Evolutionary conservation across 2,113 vertebrate species (phyloP), one percentile per base, ranked within the genome.

Genomic region (Pterocles burchelli): DNA sequence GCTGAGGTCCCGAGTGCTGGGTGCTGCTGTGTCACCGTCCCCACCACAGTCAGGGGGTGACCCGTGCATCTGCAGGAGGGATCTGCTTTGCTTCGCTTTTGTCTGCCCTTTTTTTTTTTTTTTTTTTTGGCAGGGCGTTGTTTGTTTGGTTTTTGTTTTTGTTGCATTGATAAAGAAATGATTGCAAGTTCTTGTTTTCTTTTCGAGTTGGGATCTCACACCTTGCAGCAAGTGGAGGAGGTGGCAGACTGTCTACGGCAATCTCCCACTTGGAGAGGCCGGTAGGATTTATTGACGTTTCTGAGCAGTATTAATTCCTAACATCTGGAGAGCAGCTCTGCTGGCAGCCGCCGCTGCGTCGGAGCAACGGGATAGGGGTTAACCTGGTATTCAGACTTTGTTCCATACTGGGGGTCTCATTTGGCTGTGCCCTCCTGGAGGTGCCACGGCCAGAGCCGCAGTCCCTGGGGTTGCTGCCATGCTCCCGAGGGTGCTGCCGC

Each of bases 251-350:
- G 67, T 77, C 75, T 74, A 3, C 1, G 0, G 58, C 62, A n/a
- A 46, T 62, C 81, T 86, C 65, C 55, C 59, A 4, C 81, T 89
- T 70, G 0, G 3, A 65, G 55, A 88, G 52, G 19, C 59, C 3
- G 0, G 59, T n/a, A 87, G 88, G 71, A 75, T 89, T 81, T 92
- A 81, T 77, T 91, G 85, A 19, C 1, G 0, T 77, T 74, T 89
- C 61, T 36, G 71, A 89, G 91, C 86, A 55, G 67, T 13, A 9
- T 81, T 86, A 25, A 65, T 48, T 84, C 16, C 68, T 36, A 46
- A 86, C 94, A 91, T 90, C 91, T 95, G 96, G 68, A 59, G 7
- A 31, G 51, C 85, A 79, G 88, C 77, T 90, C 75, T 88, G 85
- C 66, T 73, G 80, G 89, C 63, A 79, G 79, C 55, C 0, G 0